Evolutionary conservation across 2,113 vertebrate genomes (phyloP), one percentile per base, ranked within the genome.

Genomic region (Clarias magur): DNA sequence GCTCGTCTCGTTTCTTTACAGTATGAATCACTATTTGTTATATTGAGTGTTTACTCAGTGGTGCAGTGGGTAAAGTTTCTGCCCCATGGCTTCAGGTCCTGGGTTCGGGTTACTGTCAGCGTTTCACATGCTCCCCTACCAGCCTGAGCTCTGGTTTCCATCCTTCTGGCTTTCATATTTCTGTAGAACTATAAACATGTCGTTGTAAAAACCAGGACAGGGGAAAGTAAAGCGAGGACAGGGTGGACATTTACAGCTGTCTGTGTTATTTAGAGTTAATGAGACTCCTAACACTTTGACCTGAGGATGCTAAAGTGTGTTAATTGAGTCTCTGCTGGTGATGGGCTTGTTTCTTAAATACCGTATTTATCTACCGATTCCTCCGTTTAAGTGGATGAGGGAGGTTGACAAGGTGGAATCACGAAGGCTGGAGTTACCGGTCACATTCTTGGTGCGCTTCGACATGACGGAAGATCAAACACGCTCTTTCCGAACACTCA

Each of bases 61-160:
- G 10, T 15, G 10, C 21, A 75, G 11, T 13, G 42, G 72, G 8
- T 23, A 48, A 27, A 21, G 38, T 48, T 48, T 53, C 21, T 11
- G 4, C 72, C 72, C 25, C 72, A 75, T 11, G 2, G 21, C 19
- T 75, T 9, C 30, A 38, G 9, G 19, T 30, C 68, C 15, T 21
- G 68, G 23, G 17, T 34, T 70, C 25, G 3, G 16, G 2, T 70
- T 34, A 17, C 7, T 21, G 34, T n/a, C 10, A 6, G 19, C 13
- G 48, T 53, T 25, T 76, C 6, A 12, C 73, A 25, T 15, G 4
- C 25, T 76, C 42, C 25, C 12, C 56, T 23, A 67, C 38, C 81
- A 67, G 62, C 62, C 62, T 27, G 62, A 83, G 81, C 62, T 67
- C 81, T 83, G 81, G 62, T 25, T 83, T 83, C 42, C 42, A 67